A percentile compares a stretch with the other conserved stretches of the same genome.
These are phyloP conservation scores for Melanotaenia trifasciata DNA, from an alignment of 2,797 vertebrate genomes.

Conservation along the genomic window DNA sequence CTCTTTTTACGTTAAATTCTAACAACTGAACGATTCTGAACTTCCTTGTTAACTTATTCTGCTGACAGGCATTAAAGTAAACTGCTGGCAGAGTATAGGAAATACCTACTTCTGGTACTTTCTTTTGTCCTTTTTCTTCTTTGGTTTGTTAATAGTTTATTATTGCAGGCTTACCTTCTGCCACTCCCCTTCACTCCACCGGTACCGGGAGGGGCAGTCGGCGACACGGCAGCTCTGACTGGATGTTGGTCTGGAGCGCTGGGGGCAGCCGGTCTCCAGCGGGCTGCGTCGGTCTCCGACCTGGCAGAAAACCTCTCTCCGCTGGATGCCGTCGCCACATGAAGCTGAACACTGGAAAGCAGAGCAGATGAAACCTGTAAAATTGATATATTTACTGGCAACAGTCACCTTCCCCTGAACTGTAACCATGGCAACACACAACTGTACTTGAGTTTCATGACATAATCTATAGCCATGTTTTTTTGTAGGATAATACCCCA, in stretches of 20 bases:
- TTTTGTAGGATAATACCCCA: too few relatives aligned
- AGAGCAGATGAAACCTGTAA: conserved; percentile 68
- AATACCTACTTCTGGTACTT: not conserved
- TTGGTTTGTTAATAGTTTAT: not conserved
- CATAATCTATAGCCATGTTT: too few relatives aligned
- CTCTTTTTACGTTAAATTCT: conserved; percentile 16
- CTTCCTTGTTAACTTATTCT: conserved; percentile 34
- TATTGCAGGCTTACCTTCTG: conserved; percentile 83
- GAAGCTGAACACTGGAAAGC: conserved; percentile 88
- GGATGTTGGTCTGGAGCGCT: conserved; percentile 75
- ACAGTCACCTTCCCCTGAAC: not conserved
- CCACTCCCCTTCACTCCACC: conserved; percentile 90
- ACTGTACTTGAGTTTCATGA: not conserved
- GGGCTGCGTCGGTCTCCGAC: conserved; percentile 67
- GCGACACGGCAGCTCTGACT: conserved; percentile 85
- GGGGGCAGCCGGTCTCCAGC: conserved; percentile 82
- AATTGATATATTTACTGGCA: too few relatives aligned
- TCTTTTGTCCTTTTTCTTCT: too few relatives aligned
- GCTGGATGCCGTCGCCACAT: conserved; percentile 88
- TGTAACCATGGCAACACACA: not conserved
- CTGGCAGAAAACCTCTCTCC: conserved; percentile 86
- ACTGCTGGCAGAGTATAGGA: not conserved
- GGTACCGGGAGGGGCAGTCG: conserved; percentile 82
- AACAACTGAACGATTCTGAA: conserved; percentile 54
- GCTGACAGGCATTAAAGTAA: not conserved